phyloP scores from a whole-genome alignment of 1,140 invertebrate genomes.

The Atta colombica region DNA sequence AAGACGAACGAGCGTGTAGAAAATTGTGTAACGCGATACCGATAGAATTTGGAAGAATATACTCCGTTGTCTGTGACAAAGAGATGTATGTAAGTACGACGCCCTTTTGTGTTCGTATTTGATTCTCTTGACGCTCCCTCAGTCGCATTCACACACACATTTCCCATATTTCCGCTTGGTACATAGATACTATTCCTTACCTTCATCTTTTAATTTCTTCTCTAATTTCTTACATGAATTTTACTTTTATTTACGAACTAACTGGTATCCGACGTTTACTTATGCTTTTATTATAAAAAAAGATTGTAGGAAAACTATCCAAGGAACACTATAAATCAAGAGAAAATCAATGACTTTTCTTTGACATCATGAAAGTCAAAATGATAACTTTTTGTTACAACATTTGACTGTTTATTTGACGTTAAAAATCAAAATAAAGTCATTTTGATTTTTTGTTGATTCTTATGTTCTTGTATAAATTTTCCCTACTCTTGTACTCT shows the following conservation, averaged over 20 bases:
- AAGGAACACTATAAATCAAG: too few species aligned
- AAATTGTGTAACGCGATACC: constrained; percentile 67
- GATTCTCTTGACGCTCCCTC: not conserved
- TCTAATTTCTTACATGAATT: not conserved
- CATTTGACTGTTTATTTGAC: too few species aligned
- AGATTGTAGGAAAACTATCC: constrained; percentile 9
- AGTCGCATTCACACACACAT: not conserved
- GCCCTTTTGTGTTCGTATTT: not conserved
- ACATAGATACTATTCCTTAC: not conserved
- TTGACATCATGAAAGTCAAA: too few species aligned
- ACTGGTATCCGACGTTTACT: not conserved
- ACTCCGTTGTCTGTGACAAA: constrained; percentile 70
- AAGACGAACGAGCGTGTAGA: constrained; percentile 61
- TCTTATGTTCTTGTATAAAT: not conserved
- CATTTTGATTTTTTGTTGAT: too few species aligned
- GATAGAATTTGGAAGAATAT: constrained; percentile 73
- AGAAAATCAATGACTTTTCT: too few species aligned
- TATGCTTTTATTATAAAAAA: not conserved
- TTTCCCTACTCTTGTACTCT: constrained; percentile 23
- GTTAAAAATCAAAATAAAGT: too few species aligned
- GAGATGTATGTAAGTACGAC: not conserved
- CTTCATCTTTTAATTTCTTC: not conserved
- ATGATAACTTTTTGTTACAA: too few species aligned
- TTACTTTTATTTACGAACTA: constrained; percentile 3
- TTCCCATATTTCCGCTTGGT: not conserved